Evolutionary conservation across 2,888 invertebrate species (phyloP), one percentile per base, ranked within the genome.

Genomic region (Drosophila heteroneura): DNA sequence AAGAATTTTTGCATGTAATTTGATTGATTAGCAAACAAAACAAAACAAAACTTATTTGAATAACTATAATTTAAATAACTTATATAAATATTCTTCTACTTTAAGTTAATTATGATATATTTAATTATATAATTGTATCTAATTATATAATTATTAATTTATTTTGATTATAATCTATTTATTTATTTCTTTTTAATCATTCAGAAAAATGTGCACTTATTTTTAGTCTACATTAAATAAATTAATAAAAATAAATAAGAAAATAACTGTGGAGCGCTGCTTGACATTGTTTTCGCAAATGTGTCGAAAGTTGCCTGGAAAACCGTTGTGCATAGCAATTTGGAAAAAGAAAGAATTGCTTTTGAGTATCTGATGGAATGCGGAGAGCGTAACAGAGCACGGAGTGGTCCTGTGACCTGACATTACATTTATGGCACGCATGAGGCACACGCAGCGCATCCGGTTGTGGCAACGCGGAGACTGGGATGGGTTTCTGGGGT

Each of bases 341-440:
- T n/a, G 16, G 14, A 16, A 57, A 51, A 6, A 35, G 47, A 61
- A 49, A 37, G 32, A 62, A 54, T 49, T 44, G 14, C 51, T 26
- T 32, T 49, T 16, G 49, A 49, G 28, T 28, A 22, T 39, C 35
- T 64, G 65, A 22, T 33, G 37, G 47, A 52, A n/a, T 35, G 26
- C 28, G 53, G 26, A 14, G 28, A 22, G 39, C 62, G 59, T 59
- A 41, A 58, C 62, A 58, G 32, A 28, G 10, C 58, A 28, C 4
- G 12, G 3, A 32, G 28, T 14, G 35, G 61, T 32, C 53, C 32
- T 53, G 66, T 33, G 70, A 70, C 19, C 60, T 33, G 59, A 53
- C 60, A 79, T 79, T 67, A 79, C 67, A 78, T 78, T 81, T 70
- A 79, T 81, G 70, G 52, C 69, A 77, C 65, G 68, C 78, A 72